Base-by-base conservation (phyloP, 2,113 vertebrate genomes). In the Rutilus rutilus region DNA sequence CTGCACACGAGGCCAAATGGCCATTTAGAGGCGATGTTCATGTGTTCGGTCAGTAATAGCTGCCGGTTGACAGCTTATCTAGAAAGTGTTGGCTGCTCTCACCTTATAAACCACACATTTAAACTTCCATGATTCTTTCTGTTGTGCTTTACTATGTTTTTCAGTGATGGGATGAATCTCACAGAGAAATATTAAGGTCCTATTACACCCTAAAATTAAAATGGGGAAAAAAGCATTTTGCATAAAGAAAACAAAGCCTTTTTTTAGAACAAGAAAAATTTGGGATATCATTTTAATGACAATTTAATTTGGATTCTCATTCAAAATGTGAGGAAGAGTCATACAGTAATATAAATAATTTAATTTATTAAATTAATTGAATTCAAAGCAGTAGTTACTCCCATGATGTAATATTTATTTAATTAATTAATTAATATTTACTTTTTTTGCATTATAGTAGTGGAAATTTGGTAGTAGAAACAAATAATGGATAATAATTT, bases 91-190 rank as follows among this genome's bases (percentile, higher is more conserved):
- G 15, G 15, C 42, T 45, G 9, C 59, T 64, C 19, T 50, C 60
- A 62, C 4, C 57, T 47, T 81, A 45, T 27, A 27, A 30, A 81
- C 5, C 6, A 27, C 39, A 60, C 25, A 33, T 23, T 25, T 80
- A 15, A 62, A 9, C 78, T 39, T 11, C 78, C 54, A 27, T 11
- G 23, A 19, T 17, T 45, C 14, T 2, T 9, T 45, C 27, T 69
- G 3, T 78, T 65, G 52, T 5, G 36, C 82, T 86, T 83, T 90
- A 91, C 65, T 69, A 19, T 19, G 15, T 6, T 67, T 33, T 36
- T 36, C 7, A 67, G 30, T 33, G 64, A 67, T 33, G 27, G 7
- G 15, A 67, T 1, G 33, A 69, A 36, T 69, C 17, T 36, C 17
- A 69, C 7, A 21, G 33, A 60, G 23, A 12, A 4, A 60, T 4